Evolutionary conservation across 2,113 vertebrate genomes (phyloP).

Genomic region (Oryzias woworae): DNA sequence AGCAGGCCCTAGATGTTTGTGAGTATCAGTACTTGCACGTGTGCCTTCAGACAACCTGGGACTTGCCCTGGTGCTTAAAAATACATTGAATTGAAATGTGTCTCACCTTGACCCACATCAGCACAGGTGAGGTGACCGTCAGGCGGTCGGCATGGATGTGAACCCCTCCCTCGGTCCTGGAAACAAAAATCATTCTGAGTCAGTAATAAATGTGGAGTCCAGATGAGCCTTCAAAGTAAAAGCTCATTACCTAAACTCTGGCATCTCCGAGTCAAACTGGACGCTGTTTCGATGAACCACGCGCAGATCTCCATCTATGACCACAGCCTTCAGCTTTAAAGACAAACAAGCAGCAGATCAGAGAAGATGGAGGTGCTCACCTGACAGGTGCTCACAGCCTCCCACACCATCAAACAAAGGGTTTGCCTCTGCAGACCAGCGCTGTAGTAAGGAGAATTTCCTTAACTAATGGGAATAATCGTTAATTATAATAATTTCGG

Average conservation of each 20-base stretch:
- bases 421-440: no score
- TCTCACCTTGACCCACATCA: conserved; percentile 95
- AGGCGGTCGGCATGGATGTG: conserved; percentile 83
- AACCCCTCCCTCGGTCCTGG: conserved; percentile 89
- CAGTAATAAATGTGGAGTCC: not conserved
- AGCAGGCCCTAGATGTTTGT: not conserved
- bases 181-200: not conserved
- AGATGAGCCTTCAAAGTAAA: conserved; percentile 14
- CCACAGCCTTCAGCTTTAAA: conserved; percentile 88
- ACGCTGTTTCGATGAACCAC: conserved; percentile 85
- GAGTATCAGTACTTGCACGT: accelerated
- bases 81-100: not conserved
- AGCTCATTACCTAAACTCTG: conserved; percentile 84
- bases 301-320: conserved; percentile 78
- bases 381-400: not conserved
- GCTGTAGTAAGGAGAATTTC: no score
- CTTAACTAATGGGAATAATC: no score
- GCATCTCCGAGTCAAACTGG: conserved; percentile 90
- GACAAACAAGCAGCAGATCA: not conserved
- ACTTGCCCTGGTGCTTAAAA: no score
- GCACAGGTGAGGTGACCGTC: conserved; percentile 90
- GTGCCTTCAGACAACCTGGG: not conserved
- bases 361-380: not conserved
- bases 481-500: no score
- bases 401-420: no score